phyloP scores from a whole-genome alignment of 2,888 invertebrate species.

The Catocala fraxini region DNA sequence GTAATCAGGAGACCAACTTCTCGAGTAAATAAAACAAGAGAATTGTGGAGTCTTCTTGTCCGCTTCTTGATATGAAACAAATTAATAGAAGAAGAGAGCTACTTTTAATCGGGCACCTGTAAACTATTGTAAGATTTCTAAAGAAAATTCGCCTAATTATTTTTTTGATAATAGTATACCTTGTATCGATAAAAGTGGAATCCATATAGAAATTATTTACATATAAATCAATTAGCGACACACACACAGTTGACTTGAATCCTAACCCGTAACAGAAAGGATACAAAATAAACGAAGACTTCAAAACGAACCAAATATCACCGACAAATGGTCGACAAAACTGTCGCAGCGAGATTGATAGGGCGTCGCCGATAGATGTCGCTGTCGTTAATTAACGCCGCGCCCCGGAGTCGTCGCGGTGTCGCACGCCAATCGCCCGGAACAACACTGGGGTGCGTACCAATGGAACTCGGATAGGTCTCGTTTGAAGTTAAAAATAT shows the following conservation, averaged over 20 bases:
- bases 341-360: constrained; percentile 75
- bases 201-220: no score
- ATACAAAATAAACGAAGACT: constrained; percentile 29
- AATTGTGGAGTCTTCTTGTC: no score
- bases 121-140: no score
- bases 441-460: constrained; percentile 51
- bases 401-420: constrained; percentile 62
- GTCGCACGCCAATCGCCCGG: constrained; percentile 71
- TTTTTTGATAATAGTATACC: no score
- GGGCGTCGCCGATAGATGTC: constrained; percentile 81
- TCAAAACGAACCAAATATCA: constrained; percentile 43
- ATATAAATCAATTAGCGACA: no score
- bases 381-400: constrained; percentile 78
- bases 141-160: no score
- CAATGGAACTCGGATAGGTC: constrained; percentile 39
- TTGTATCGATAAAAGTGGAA: no score
- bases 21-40: no score
- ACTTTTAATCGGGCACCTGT: no score
- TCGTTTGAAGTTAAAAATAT: constrained; percentile 22
- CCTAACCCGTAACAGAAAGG: constrained; percentile 17
- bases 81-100: no score
- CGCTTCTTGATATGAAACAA: no score
- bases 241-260: background rate
- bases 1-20: no score
- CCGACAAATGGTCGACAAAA: constrained; percentile 72